phyloP scores from a whole-genome alignment of 2,113 vertebrate genomes.

The Phainopepla nitens region DNA sequence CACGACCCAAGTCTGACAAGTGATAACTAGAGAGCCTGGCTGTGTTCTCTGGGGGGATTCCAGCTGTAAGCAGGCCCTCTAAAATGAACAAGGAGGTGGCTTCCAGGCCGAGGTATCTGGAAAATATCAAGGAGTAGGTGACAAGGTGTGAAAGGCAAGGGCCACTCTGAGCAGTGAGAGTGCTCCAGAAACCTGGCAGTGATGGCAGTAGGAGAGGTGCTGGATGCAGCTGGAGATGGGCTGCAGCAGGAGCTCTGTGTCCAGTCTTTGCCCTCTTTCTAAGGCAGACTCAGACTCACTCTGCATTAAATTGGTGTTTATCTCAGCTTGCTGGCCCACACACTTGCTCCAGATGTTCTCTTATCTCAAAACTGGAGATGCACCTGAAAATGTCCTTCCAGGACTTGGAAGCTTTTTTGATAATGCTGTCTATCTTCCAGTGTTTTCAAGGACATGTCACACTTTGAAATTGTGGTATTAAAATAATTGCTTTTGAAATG shows the following conservation, averaged over 20 bases:
- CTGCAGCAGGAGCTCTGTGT: background rate
- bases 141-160: background rate
- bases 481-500: constrained; percentile 33
- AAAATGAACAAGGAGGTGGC: background rate
- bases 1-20: accelerated
- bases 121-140: background rate
- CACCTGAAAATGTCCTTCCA: background rate
- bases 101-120: background rate
- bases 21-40: background rate
- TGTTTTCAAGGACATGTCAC: background rate
- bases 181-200: accelerated
- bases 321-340: background rate
- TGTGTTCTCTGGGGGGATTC: background rate
- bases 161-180: background rate
- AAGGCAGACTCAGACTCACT: background rate
- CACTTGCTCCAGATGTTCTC: background rate
- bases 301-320: background rate
- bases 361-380: background rate
- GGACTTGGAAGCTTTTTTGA: background rate
- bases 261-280: background rate
- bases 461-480: background rate
- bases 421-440: background rate
- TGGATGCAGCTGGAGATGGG: background rate
- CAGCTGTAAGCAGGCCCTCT: background rate
- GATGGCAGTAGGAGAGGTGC: accelerated